phyloP scores from a whole-genome alignment of 1,140 invertebrate genomes.

The Leptinotarsa lineolata region DNA sequence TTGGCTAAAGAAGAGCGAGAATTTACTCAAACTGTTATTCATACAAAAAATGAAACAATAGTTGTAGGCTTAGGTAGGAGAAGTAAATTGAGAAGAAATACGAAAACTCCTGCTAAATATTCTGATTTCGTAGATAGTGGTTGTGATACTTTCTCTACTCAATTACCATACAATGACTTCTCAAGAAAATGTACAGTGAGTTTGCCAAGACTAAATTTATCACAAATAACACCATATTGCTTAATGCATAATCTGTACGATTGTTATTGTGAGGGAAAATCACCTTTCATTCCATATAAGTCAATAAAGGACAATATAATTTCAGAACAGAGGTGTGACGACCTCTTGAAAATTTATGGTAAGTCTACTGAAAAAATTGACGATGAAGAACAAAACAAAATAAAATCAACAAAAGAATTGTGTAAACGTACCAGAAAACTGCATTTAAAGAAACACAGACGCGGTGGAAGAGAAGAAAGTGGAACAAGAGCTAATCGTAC shows the following conservation, averaged over 20 bases:
- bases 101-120: conserved; percentile 53
- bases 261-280: conserved; percentile 49
- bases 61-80: conserved; percentile 50
- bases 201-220: conserved; percentile 42
- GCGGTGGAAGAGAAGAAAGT: not conserved
- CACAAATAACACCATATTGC: conserved; percentile 51
- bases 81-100: conserved; percentile 48
- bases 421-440: too few species aligned
- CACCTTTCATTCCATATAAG: not conserved
- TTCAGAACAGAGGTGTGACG: too few species aligned
- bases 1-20: conserved; percentile 56
- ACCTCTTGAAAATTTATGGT: too few species aligned
- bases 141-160: conserved; percentile 12
- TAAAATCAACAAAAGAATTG: too few species aligned
- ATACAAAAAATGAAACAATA: conserved; percentile 54
- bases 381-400: too few species aligned
- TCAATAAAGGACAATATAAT: not conserved
- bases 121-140: conserved; percentile 50
- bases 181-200: conserved; percentile 35
- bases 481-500: not conserved
- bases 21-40: conserved; percentile 57
- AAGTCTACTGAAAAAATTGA: too few species aligned
- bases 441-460: too few species aligned
- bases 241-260: conserved; percentile 51
- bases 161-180: conserved; percentile 19